These are phyloP conservation scores for Ennomos fuscantarius DNA, from an alignment of 2,888 invertebrate species.

Conservation along the genomic window DNA sequence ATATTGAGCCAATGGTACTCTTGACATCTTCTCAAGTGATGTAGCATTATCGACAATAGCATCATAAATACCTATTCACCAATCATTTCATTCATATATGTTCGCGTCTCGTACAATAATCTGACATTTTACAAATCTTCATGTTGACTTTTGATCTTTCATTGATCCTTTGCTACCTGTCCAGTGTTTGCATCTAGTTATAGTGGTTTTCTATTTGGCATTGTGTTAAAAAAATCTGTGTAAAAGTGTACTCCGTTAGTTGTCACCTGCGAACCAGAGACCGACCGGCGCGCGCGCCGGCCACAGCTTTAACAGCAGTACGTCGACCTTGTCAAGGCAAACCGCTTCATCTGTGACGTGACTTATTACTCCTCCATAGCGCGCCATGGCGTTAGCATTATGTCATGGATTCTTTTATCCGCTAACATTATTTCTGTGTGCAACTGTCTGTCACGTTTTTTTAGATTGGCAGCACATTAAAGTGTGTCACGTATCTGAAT, in stretches of 20 bases:
- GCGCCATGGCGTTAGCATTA: conserved; percentile 24
- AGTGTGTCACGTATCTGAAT: not conserved
- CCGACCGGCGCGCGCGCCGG: conserved; percentile 44
- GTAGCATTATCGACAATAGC: no score
- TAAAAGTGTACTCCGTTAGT: not conserved
- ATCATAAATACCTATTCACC: no score
- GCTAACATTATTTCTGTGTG: conserved; percentile 6
- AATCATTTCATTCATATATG: no score
- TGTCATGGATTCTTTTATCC: conserved; percentile 31
- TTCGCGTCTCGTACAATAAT: no score
- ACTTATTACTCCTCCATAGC: conserved; percentile 2
- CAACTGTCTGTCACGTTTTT: conserved; percentile 12
- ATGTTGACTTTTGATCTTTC: no score
- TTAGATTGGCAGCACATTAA: conserved; percentile 13
- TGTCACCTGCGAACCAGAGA: conserved; percentile 11
- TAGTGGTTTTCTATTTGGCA: no score
- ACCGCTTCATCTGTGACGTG: conserved; percentile 43
- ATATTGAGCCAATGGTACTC: no score
- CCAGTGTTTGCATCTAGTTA: no score
- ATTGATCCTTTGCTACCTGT: no score
- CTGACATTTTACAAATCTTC: no score
- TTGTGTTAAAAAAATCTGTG: no score
- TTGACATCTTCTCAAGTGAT: no score
- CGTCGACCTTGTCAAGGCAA: conserved; percentile 68
- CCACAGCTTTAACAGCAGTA: conserved; percentile 12